Evolutionary conservation across 2,797 vertebrate species (phyloP).

Genomic region (Halcyon smyrnensis): DNA sequence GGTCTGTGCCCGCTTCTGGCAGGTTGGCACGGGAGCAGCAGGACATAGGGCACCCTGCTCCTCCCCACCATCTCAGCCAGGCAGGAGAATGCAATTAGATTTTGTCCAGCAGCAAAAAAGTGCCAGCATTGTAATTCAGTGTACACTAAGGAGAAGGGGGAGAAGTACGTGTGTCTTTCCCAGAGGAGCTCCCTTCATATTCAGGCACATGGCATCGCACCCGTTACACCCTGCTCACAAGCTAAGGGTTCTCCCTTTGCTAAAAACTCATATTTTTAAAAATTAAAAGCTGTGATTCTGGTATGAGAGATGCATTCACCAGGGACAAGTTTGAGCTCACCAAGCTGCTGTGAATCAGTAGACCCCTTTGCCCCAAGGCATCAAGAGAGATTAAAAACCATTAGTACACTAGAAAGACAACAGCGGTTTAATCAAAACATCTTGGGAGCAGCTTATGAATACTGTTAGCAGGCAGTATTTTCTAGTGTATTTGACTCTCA

Average conservation of each 20-base stretch:
- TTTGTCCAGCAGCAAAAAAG: not conserved
- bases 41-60: not conserved
- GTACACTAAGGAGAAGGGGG: not conserved
- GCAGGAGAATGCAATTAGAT: not conserved
- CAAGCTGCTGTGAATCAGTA: slow-evolving; percentile 50
- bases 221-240: not conserved
- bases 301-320: slow-evolving; percentile 38
- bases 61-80: not conserved
- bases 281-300: slow-evolving; percentile 56
- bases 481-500: slow-evolving; percentile 51
- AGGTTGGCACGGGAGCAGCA: accelerated
- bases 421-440: slow-evolving; percentile 65
- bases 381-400: slow-evolving; percentile 68
- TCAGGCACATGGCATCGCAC: not conserved
- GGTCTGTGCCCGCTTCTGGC: not conserved
- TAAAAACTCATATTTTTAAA: slow-evolving; percentile 68
- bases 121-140: not conserved
- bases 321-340: slow-evolving; percentile 54
- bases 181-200: not conserved
- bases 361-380: slow-evolving; percentile 48
- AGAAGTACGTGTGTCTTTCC: not conserved
- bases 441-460: slow-evolving; percentile 67
- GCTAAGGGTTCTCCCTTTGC: slow-evolving; percentile 19
- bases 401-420: slow-evolving; percentile 64
- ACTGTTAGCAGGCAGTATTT: slow-evolving; percentile 64